A percentile compares a stretch with the other conserved stretches of the same genome.
phyloP scores from a whole-genome alignment of 37 sponge, comb jelly and placozoan genomes.

The Cladorhizidae sp. region DNA sequence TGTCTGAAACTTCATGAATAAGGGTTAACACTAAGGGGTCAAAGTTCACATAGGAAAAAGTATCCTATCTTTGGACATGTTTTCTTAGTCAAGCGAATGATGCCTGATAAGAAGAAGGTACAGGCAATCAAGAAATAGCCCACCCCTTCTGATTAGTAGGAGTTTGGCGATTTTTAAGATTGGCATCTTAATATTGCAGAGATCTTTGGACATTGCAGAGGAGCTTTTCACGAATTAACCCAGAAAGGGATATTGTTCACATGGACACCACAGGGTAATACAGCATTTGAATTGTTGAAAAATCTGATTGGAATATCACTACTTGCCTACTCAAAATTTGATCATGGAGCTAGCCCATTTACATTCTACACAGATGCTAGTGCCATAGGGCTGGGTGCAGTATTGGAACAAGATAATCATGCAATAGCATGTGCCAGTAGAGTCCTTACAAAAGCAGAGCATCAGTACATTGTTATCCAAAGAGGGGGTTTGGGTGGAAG shows the following conservation, averaged over 20 bases:
- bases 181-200: slow-evolving; percentile 28
- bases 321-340: slow-evolving; percentile 1
- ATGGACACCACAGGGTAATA: slow-evolving; percentile 4
- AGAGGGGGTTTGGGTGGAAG: slow-evolving; percentile 20
- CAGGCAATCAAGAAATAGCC: slow-evolving; percentile 38
- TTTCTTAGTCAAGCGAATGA: slow-evolving; percentile 28
- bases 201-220: too few relatives aligned
- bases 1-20: not conserved
- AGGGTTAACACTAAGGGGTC: slow-evolving; percentile 29
- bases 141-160: slow-evolving; percentile 1
- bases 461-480: slow-evolving; percentile 48
- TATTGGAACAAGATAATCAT: slow-evolving; percentile 39
- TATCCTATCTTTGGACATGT: slow-evolving; percentile 50
- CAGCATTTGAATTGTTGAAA: slow-evolving; percentile 4
- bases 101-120: not conserved
- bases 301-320: not conserved
- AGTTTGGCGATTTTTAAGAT: slow-evolving; percentile 28
- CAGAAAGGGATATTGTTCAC: not conserved
- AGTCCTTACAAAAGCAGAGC: slow-evolving; percentile 43
- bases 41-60: slow-evolving; percentile 18
- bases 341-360: slow-evolving; percentile 5
- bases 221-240: too few relatives aligned
- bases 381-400: slow-evolving; percentile 43
- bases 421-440: slow-evolving; percentile 53
- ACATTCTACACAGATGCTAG: slow-evolving; percentile 35